A percentile compares a stretch with the other conserved stretches of the same genome.
Evolutionary conservation across 2,113 vertebrate species (phyloP).

Genomic region (Uropsilus gracilis): DNA sequence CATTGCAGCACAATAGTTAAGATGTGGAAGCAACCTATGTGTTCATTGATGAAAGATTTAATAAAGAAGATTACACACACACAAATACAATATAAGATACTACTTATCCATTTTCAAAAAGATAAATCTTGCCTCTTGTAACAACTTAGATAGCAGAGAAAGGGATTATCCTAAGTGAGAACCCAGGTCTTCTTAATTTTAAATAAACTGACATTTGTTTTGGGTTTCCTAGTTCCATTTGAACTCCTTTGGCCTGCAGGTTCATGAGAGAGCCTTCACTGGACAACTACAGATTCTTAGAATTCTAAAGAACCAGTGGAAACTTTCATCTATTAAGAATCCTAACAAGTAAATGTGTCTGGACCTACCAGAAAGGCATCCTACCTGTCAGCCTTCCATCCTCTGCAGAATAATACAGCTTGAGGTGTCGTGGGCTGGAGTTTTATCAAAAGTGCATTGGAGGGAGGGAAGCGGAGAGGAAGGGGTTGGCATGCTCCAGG

Average conservation of each 20-base stretch:
- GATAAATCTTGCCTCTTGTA: no score
- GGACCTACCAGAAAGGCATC: background rate
- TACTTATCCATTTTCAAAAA: no score
- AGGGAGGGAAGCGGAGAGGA: slow-evolving; percentile 16
- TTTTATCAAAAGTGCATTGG: slow-evolving; percentile 44
- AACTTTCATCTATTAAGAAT: background rate
- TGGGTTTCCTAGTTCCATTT: background rate
- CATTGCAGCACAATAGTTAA: no score
- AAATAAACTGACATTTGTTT: background rate
- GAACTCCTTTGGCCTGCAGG: background rate
- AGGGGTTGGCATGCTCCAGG: background rate
- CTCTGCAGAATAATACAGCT: background rate
- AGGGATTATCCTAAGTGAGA: background rate
- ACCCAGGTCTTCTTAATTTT: background rate
- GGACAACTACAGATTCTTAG: background rate
- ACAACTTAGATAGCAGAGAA: no score
- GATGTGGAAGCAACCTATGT: no score
- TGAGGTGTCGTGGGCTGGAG: background rate
- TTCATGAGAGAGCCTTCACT: background rate
- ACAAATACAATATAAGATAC: no score
- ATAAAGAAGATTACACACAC: no score
- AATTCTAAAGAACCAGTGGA: background rate
- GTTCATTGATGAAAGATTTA: no score
- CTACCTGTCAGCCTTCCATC: background rate
- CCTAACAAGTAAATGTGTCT: background rate